phyloP scores from a whole-genome alignment of 2,113 vertebrate species.

The Pseudorhombus dupliciocellatus region DNA sequence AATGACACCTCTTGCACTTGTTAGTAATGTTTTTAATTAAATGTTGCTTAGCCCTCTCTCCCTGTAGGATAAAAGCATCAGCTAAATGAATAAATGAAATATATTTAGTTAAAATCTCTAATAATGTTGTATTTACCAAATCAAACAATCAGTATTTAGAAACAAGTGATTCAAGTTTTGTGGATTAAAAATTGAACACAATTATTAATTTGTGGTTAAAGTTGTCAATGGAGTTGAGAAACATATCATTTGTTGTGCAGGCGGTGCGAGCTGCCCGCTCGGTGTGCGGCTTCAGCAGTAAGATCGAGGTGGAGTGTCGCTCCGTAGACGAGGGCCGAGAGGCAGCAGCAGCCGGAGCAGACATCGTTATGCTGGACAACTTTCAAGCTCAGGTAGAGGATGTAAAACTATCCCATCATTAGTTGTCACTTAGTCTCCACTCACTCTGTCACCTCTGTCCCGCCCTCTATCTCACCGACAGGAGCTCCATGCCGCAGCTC shows the following conservation, averaged over 20 bases:
- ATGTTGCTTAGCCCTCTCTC: too few species aligned
- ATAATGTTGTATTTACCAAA: too few species aligned
- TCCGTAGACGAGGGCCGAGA: constrained; percentile 75
- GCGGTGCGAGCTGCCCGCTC: constrained; percentile 71
- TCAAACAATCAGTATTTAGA: too few species aligned
- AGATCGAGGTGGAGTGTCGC: constrained; percentile 87
- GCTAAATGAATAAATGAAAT: too few species aligned
- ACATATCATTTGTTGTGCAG: constrained; percentile 46
- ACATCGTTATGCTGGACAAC: constrained; percentile 88
- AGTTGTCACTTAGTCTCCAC: neutral
- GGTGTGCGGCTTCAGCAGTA: constrained; percentile 79
- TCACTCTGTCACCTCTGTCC: neutral
- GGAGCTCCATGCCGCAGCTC: constrained; percentile 80
- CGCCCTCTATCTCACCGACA: constrained; percentile 42
- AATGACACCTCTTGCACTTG: too few species aligned
- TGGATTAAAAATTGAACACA: too few species aligned
- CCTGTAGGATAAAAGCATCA: too few species aligned
- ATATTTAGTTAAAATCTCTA: too few species aligned
- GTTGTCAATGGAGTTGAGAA: neutral
- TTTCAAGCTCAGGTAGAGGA: constrained; percentile 79
- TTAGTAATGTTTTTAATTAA: too few species aligned
- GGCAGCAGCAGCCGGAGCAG: constrained; percentile 78
- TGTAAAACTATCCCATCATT: neutral
- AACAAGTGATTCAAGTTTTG: too few species aligned
- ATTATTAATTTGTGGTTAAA: neutral